Conservation (phyloP, 2,888 invertebrate species). For the Amblyjoppa proteus region DNA sequence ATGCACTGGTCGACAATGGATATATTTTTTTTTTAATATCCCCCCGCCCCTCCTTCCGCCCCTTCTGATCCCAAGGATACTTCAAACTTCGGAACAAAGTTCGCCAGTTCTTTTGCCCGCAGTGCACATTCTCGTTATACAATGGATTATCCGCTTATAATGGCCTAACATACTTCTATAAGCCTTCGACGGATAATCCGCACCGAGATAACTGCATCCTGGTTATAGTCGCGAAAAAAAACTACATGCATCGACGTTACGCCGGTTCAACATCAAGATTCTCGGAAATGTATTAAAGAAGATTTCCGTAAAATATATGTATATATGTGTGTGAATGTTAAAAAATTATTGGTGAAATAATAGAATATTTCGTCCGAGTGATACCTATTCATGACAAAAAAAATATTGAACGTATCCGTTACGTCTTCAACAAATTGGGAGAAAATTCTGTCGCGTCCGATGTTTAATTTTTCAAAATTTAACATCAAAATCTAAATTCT, state of each 20-base stretch:
- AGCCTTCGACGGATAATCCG: constrained; percentile 26
- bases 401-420: no score
- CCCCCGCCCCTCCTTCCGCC: neutral
- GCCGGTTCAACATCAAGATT: no score
- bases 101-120: constrained; percentile 15
- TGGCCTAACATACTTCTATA: constrained; percentile 20
- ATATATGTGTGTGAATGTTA: no score
- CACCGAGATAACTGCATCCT: neutral
- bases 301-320: no score
- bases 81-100: constrained; percentile 13
- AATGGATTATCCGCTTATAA: constrained; percentile 27
- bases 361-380: no score
- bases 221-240: neutral
- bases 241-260: neutral
- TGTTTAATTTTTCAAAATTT: no score
- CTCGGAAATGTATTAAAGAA: no score
- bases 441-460: no score
- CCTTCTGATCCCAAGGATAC: constrained; percentile 1
- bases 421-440: no score
- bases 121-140: constrained; percentile 32
- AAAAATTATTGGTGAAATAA: no score
- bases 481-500: no score
- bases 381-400: no score
- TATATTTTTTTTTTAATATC: constrained; percentile 5
- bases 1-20: constrained; percentile 53